Base-by-base conservation (phyloP, 2,888 invertebrate species). In the Cyaniris semiargus region DNA sequence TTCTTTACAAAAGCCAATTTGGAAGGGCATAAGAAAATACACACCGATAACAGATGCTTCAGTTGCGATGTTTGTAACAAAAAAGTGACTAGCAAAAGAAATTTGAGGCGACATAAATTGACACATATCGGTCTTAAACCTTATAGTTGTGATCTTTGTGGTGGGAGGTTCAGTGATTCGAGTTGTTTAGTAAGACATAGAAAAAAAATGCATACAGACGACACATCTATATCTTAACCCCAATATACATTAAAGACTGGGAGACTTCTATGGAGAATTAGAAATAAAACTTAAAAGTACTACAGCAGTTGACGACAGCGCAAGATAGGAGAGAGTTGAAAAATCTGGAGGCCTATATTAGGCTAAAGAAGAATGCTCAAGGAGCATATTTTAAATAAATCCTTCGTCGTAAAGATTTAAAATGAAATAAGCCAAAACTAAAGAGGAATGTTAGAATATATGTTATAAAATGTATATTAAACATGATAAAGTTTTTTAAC, bases 61-160 rank as follows among this genome's bases (percentile, higher is more conserved):
- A 66, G 66, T 66, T 66, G 66, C 15, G 74, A 74, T 27, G 18
- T 74, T 21, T 74, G 74, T 13, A 48, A 53, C 3, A 74, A 74
- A 48, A 77, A 70, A 3, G 44, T 74, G 6, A 23, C 74, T 8
- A 48, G 48, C 15, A 48, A 74, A 6, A 44, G 38, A 23, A 23
- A 44, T 48, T 44, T 72, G 23, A 44, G 23, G 18, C n/a, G 38
- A 48, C 74, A 74, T 27, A 74, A 48, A 74, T 21, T 23, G 27
- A 48, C 15, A 27, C 74, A 74, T 44, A 23, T 18, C 1, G 44
- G 15, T n/a, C 0, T 15, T 15, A 23, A 53, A 8, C 18, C 48
- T 21, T 71, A 21, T 34, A 38, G 21, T 21, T 71, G 71, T 44
- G 71, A 44, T 10, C 23, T 71, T 23, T 71, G 71, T 21, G 44